phyloP scores from a whole-genome alignment of 1,140 invertebrate genomes.

The Archegozetes longisetosus region DNA sequence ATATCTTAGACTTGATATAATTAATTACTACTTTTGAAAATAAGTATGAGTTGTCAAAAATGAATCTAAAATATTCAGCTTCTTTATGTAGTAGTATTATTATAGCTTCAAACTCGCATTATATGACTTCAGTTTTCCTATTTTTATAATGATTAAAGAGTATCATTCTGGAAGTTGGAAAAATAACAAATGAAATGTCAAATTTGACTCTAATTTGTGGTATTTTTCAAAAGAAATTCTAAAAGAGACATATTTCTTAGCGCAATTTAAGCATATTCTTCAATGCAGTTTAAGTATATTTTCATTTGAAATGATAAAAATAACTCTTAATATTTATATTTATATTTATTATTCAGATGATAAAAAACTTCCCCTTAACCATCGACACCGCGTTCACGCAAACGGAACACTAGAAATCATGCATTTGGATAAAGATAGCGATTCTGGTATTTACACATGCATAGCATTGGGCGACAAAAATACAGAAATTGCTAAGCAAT shows the following conservation, averaged over 20 bases:
- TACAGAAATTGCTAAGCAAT: slow-evolving; percentile 64
- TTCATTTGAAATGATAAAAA: background rate
- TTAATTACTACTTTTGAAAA: background rate
- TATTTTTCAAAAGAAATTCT: background rate
- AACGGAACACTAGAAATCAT: slow-evolving; percentile 87
- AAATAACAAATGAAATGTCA: background rate
- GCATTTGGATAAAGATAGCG: slow-evolving; percentile 66
- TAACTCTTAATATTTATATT: background rate
- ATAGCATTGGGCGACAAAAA: slow-evolving; percentile 76
- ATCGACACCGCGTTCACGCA: slow-evolving; percentile 81
- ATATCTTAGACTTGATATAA: background rate
- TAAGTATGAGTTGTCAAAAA: background rate
- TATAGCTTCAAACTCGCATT: no score
- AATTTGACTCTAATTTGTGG: background rate
- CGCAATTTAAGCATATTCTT: background rate
- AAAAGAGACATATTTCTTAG: background rate
- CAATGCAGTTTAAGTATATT: background rate
- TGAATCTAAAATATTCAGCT: background rate
- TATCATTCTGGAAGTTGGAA: background rate
- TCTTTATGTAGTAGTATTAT: no score
- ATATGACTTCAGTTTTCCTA: no score
- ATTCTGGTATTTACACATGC: slow-evolving; percentile 84
- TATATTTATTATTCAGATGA: slow-evolving; percentile 32
- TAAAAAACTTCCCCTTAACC: slow-evolving; percentile 71
- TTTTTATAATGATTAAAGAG: background rate